Evolutionary conservation across 2,797 vertebrate genomes (phyloP), one percentile per base, ranked within the genome.

Genomic region (Leptoclinus maculatus): DNA sequence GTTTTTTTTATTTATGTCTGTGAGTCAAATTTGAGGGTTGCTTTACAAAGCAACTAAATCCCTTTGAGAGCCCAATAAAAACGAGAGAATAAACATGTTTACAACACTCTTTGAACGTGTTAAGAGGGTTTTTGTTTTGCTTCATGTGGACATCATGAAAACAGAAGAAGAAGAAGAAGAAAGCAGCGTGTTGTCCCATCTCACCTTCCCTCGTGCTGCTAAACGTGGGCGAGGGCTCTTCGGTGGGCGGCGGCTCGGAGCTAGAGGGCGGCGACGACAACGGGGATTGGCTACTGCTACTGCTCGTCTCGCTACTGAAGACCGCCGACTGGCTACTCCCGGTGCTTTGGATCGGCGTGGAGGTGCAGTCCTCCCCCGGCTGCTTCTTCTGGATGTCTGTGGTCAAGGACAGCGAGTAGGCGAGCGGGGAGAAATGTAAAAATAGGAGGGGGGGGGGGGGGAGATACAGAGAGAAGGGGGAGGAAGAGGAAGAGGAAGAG

Each of bases 331-430:
- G 97, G 95, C 93, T 96, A 79, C 90, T 91, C 27, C 83, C 90
- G 84, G 91, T 95, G 94, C 96, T 96, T 94, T 97, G 96, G 95
- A 95, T 95, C 88, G 97, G 95, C 94, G 95, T 96, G 91, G 97
- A 95, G 93, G 96, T 74, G 82, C 96, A 96, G 95, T 97, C 97
- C 77, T 97, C 96, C 0, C 96, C 97, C 68, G 96, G 95, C 92
- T 96, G 96, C 94, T 98, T 97, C 95, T 97, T 97, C 93, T 97
- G 95, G 92, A 97, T 95, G 94, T 98, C 97, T 98, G 82, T 27
- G 90, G 77, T 38, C 12, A 66, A 64, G 29, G 70, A 83, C 64
- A 41, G 29, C 29, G 29, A 32, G 29, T 32, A 32, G 5, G 29
- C 29, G 29, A 73, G 66, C 4, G 0, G 25, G 71, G 32, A 36